These are phyloP conservation scores for Eulemur rubriventer DNA, from an alignment of 2,797 vertebrate genomes.

Conservation along the genomic window DNA sequence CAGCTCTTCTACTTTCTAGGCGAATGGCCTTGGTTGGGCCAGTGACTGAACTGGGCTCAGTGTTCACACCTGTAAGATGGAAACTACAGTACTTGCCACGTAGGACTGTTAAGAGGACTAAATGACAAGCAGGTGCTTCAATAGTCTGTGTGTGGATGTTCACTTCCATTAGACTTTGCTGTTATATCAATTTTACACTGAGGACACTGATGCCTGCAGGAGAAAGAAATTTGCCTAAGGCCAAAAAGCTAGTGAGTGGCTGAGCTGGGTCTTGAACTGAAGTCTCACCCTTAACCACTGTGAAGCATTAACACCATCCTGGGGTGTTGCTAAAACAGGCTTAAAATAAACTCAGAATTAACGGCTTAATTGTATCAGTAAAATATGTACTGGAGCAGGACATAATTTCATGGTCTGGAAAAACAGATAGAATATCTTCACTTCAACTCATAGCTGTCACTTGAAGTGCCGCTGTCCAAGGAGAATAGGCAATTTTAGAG, in stretches of 20 bases:
- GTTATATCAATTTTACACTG: background rate
- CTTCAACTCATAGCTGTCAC: constrained; percentile 32
- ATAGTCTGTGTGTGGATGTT: background rate
- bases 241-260: background rate
- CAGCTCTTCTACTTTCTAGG: background rate
- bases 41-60: background rate
- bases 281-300: background rate
- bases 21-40: background rate
- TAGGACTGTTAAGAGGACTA: background rate
- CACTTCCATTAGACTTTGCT: background rate
- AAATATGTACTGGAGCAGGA: constrained; percentile 23
- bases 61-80: background rate
- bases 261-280: constrained; percentile 5
- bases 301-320: background rate
- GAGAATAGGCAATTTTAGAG: constrained; percentile 52
- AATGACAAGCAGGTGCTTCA: background rate
- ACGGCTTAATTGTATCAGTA: constrained; percentile 56
- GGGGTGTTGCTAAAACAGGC: constrained; percentile 11
- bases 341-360: constrained; percentile 60
- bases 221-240: background rate
- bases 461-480: constrained; percentile 8
- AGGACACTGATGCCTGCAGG: background rate
- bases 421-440: constrained; percentile 53
- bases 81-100: background rate
- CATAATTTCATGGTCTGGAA: constrained; percentile 57